phyloP scores from a whole-genome alignment of 2,888 invertebrate genomes.

The Conops quadrifasciatus region DNA sequence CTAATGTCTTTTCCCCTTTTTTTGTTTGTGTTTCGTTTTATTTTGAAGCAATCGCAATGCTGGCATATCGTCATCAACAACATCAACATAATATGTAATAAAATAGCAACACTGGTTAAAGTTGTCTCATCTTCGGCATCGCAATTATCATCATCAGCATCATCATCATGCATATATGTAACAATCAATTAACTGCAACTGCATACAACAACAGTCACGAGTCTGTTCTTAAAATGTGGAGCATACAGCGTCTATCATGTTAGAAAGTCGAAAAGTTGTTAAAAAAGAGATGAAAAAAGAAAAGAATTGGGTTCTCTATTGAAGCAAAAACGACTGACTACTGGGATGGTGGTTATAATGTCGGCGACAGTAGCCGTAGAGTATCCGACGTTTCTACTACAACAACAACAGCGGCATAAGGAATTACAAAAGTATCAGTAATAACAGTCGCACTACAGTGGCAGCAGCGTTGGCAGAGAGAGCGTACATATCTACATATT shows the following conservation, averaged over 20 bases:
- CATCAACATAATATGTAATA: too few relatives aligned
- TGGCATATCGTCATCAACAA: not conserved
- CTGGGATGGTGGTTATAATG: not conserved
- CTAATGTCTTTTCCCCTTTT: too few relatives aligned
- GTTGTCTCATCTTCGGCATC: too few relatives aligned
- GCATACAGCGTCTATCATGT: not conserved
- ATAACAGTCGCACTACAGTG: not conserved
- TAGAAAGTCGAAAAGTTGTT: constrained; percentile 1
- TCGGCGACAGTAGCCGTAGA: too few relatives aligned
- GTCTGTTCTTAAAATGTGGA: not conserved
- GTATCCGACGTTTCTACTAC: too few relatives aligned
- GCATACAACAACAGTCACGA: not conserved
- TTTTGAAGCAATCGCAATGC: too few relatives aligned
- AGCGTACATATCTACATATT: not conserved
- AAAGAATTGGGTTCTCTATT: not conserved
- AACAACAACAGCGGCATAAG: not conserved
- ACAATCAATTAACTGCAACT: too few relatives aligned
- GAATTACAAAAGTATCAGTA: not conserved
- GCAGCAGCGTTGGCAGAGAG: not conserved
- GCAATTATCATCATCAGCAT: not conserved
- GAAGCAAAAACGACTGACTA: not conserved
- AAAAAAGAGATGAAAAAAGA: not conserved
- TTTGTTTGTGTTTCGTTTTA: not conserved
- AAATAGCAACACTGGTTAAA: too few relatives aligned
- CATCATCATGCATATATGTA: not conserved